These are phyloP conservation scores for Poeciliopsis presidionis DNA, from an alignment of 2,797 vertebrate genomes.

Conservation along the genomic window DNA sequence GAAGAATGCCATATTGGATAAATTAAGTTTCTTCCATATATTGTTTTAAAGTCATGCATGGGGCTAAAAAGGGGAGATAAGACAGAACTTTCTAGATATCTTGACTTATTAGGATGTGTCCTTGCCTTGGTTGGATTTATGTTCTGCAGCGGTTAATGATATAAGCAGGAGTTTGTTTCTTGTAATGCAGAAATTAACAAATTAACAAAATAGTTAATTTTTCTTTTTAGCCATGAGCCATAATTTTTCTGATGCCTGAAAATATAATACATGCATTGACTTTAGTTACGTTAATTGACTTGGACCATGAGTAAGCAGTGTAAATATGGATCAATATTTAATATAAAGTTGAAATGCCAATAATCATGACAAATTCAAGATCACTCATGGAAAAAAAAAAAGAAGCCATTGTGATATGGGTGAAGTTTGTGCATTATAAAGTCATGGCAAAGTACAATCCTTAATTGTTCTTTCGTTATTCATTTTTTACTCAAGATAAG, in stretches of 20 bases:
- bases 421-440: neutral
- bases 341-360: neutral
- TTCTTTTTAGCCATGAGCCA: too few species aligned
- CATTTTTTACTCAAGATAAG: neutral
- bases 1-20: slow-evolving; percentile 47
- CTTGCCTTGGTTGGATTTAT: slow-evolving; percentile 59
- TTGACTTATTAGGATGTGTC: slow-evolving; percentile 39
- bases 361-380: neutral
- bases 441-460: neutral
- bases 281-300: neutral
- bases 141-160: slow-evolving; percentile 55
- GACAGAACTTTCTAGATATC: slow-evolving; percentile 47
- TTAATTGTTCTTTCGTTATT: neutral
- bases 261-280: neutral
- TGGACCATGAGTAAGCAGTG: neutral
- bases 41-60: slow-evolving; percentile 34
- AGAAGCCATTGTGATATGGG: neutral
- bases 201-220: too few species aligned
- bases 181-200: too few species aligned
- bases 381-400: neutral
- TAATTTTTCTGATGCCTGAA: neutral
- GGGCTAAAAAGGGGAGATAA: slow-evolving; percentile 21
- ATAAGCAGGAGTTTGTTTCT: slow-evolving; percentile 28
- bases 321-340: neutral
- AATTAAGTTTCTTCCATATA: slow-evolving; percentile 39